phyloP scores from a whole-genome alignment of 92 coral and sea anemone genomes.

The Nematostella vectensis region DNA sequence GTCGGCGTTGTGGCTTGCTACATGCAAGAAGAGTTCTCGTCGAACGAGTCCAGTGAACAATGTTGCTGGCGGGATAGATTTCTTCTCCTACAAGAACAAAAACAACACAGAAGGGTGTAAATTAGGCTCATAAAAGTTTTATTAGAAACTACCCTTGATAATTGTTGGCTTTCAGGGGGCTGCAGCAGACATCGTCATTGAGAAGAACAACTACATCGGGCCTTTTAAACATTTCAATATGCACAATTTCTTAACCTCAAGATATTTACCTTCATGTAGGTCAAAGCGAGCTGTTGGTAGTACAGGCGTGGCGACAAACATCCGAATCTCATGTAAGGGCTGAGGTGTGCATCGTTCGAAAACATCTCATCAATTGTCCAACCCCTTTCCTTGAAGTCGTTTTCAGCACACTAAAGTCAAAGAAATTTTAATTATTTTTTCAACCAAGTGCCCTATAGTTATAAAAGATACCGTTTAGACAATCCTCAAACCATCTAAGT shows the following conservation, averaged over 20 bases:
- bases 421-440: too few species aligned
- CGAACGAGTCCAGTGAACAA: slow-evolving; percentile 48
- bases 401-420: slow-evolving; percentile 16
- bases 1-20: slow-evolving; percentile 46
- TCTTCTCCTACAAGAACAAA: slow-evolving; percentile 19
- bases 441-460: too few species aligned
- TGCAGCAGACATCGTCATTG: too few species aligned
- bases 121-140: neutral
- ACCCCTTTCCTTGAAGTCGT: slow-evolving; percentile 20
- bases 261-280: slow-evolving; percentile 47
- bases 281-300: slow-evolving; percentile 32
- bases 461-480: too few species aligned
- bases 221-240: too few species aligned
- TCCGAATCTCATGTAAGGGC: slow-evolving; percentile 79
- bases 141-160: neutral
- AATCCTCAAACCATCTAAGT: too few species aligned
- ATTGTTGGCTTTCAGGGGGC: neutral
- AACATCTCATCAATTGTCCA: slow-evolving; percentile 22
- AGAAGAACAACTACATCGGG: too few species aligned
- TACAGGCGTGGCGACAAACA: slow-evolving; percentile 63
- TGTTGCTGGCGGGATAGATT: slow-evolving; percentile 34
- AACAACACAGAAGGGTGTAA: neutral
- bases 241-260: too few species aligned
- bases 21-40: slow-evolving; percentile 59
- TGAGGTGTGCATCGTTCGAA: slow-evolving; percentile 48